Percentiles rank a stretch among this genome's conserved stretches.
Evolutionary conservation across 1,140 invertebrate genomes (phyloP).

Genomic region (Vanessa atalanta): DNA sequence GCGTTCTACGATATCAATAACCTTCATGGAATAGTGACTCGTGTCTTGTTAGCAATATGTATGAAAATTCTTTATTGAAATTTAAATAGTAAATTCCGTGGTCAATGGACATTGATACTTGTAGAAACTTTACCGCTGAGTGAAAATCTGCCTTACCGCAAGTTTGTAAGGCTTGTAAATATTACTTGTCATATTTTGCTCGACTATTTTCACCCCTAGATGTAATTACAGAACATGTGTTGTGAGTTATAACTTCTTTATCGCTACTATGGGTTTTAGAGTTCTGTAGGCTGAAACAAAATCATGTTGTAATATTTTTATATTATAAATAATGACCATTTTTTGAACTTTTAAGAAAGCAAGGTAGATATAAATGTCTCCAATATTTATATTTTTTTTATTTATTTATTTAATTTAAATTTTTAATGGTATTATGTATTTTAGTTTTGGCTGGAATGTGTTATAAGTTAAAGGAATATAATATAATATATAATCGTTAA

Average conservation of each 20-base stretch:
- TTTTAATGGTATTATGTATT: no score
- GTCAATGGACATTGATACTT: constrained; percentile 7
- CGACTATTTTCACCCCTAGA: constrained; percentile 12
- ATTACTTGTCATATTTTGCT: constrained; percentile 21
- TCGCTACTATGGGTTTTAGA: constrained; percentile 1
- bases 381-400: no score
- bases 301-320: background rate
- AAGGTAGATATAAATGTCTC: no score
- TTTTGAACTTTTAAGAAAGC: no score
- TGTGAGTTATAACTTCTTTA: background rate
- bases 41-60: background rate
- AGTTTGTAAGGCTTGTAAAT: constrained; percentile 27
- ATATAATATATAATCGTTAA: no score
- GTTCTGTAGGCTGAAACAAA: background rate
- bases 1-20: background rate
- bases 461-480: no score
- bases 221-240: constrained; percentile 14
- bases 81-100: constrained; percentile 3
- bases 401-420: no score
- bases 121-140: constrained; percentile 18
- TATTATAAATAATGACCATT: no score
- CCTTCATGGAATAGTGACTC: background rate
- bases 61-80: background rate
- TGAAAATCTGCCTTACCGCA: constrained; percentile 26
- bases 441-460: no score